These are phyloP conservation scores for Gnathonemus echidnorhynchus DNA, from an alignment of 2,113 vertebrate genomes.

Conservation along the genomic window DNA sequence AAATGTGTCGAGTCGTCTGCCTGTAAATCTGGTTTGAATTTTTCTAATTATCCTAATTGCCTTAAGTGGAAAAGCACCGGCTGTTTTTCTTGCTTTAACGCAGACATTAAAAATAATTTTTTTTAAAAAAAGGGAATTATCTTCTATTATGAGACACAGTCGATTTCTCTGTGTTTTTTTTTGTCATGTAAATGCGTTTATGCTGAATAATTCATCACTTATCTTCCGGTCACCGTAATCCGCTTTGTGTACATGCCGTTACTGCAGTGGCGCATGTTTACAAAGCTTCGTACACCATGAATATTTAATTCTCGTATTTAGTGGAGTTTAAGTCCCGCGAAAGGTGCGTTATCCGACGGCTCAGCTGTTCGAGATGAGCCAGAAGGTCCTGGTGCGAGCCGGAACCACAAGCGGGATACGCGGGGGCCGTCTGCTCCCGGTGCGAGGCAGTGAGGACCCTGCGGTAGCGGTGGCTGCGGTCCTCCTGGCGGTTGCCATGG, in stretches of 20 bases:
- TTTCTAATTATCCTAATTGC: not conserved
- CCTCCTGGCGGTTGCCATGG: not conserved
- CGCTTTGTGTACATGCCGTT: slow-evolving; percentile 64
- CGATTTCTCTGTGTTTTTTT: slow-evolving; percentile 52
- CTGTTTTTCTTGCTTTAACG: slow-evolving; percentile 19
- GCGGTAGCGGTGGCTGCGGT: too few species aligned
- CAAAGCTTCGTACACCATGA: slow-evolving; percentile 51
- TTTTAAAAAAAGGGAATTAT: not conserved
- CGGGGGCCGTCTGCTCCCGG: not conserved
- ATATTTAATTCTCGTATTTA: slow-evolving; percentile 67
- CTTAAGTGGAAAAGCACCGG: not conserved
- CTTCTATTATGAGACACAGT: slow-evolving; percentile 40
- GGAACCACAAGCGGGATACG: not conserved
- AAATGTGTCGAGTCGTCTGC: not conserved
- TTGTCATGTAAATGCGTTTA: slow-evolving; percentile 44
- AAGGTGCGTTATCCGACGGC: slow-evolving; percentile 51
- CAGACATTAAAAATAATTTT: slow-evolving; percentile 34
- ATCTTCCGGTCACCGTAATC: slow-evolving; percentile 46
- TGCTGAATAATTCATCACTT: slow-evolving; percentile 14
- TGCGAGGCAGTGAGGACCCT: not conserved
- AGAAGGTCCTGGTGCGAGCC: not conserved
- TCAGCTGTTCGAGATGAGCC: not conserved
- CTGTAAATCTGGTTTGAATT: slow-evolving; percentile 12
- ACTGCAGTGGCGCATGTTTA: slow-evolving; percentile 56
- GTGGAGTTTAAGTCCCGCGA: slow-evolving; percentile 43